phyloP scores from a whole-genome alignment of 1,140 invertebrate genomes.

The Reticulitermes speratus region DNA sequence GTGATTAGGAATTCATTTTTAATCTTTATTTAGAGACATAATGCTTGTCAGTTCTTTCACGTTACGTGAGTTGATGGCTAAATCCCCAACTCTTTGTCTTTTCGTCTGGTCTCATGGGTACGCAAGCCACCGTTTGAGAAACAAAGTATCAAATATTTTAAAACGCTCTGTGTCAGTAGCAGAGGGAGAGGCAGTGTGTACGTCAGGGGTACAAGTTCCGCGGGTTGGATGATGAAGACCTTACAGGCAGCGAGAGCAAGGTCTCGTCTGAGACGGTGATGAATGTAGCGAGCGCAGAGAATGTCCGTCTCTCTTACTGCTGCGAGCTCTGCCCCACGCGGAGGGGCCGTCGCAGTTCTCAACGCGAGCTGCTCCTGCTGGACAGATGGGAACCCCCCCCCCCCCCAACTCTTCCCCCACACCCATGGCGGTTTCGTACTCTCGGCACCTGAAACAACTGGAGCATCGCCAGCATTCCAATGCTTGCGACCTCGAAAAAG shows the following conservation, averaged over 20 bases:
- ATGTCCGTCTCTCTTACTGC: neutral
- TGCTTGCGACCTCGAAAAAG: neutral
- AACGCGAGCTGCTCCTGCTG: slow-evolving; percentile 1
- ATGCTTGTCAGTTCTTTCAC: too few species aligned
- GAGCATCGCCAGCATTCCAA: slow-evolving; percentile 1
- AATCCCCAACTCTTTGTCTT: too few species aligned
- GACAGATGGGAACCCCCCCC: neutral
- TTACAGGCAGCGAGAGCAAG: neutral
- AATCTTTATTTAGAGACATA: too few species aligned
- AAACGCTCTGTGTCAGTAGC: neutral
- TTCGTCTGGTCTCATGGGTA: neutral
- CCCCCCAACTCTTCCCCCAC: neutral
- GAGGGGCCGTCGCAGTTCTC: neutral
- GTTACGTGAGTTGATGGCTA: too few species aligned
- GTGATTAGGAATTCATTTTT: too few species aligned
- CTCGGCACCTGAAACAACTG: neutral
- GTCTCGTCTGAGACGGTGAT: neutral
- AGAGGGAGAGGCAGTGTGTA: neutral
- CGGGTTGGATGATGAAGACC: neutral
- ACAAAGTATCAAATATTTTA: neutral
- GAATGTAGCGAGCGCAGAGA: neutral
- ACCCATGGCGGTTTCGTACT: neutral
- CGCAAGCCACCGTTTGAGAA: neutral
- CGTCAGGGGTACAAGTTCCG: neutral
- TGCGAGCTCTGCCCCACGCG: neutral